A percentile compares a stretch with the other conserved stretches of the same genome.
Conservation (phyloP, 2,797 vertebrate genomes). For the Harpagifer antarcticus region DNA sequence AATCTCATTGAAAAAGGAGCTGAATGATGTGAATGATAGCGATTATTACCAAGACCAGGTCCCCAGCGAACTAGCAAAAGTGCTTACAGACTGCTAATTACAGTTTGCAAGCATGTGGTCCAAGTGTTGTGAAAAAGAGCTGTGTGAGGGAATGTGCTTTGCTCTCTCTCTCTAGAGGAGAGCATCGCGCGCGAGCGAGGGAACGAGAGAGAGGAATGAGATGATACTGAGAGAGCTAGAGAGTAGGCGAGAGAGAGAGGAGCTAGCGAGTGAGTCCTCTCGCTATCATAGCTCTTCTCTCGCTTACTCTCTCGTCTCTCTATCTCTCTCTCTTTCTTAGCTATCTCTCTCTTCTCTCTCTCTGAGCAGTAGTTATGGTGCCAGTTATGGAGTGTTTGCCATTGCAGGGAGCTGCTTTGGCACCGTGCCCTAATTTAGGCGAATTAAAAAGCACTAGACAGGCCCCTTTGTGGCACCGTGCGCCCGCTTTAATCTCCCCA, state of each 20-base stretch:
- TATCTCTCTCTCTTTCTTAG: not conserved
- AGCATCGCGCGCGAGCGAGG: no score
- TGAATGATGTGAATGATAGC: constrained; percentile 52
- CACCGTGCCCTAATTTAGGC: constrained; percentile 85
- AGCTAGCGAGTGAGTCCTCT: no score
- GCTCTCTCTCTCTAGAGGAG: constrained; percentile 36
- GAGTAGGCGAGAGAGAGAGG: no score
- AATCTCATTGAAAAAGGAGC: constrained; percentile 38
- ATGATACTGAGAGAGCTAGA: no score
- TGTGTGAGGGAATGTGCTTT: constrained; percentile 65
- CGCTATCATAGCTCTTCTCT: no score
- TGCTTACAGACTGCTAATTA: constrained; percentile 74
- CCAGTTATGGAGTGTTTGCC: constrained; percentile 83
- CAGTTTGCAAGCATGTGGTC: constrained; percentile 69
- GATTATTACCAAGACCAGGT: constrained; percentile 45
- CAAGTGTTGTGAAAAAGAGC: constrained; percentile 65
- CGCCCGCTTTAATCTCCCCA: constrained; percentile 86
- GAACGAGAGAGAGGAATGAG: no score
- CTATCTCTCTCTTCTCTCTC: constrained; percentile 61
- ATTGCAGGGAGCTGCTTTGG: constrained; percentile 81
- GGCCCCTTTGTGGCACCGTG: constrained; percentile 85
- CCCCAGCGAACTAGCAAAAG: constrained; percentile 58
- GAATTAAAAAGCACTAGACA: constrained; percentile 89
- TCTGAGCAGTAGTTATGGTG: constrained; percentile 77
- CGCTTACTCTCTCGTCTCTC: no score